A percentile compares a stretch with the other conserved stretches of the same genome.
Evolutionary conservation across 2,888 invertebrate genomes (phyloP).

Genomic region (Trissolcus brochymenae): DNA sequence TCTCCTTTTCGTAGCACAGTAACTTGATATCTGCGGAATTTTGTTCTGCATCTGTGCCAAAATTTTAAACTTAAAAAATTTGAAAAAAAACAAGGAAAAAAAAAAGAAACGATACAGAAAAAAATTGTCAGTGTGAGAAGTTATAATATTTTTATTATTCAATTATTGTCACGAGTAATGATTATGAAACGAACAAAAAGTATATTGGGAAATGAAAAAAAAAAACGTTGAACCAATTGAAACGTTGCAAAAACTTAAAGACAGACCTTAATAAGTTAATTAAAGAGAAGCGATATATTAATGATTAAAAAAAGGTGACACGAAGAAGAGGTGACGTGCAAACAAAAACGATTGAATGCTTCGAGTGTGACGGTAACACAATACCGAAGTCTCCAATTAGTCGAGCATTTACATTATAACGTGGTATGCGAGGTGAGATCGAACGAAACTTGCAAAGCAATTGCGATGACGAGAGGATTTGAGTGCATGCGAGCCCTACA

Average conservation of each 20-base stretch:
- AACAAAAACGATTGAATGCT: conserved; percentile 62
- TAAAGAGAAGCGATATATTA: conserved; percentile 57
- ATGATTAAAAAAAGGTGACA: conserved; percentile 20
- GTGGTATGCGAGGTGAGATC: conserved; percentile 63
- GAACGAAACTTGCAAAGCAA: conserved; percentile 61
- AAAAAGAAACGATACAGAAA: not conserved
- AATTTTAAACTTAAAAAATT: conserved; percentile 6
- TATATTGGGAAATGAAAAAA: not conserved
- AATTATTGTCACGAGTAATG: not conserved
- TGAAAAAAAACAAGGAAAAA: not conserved
- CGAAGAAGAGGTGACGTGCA: conserved; percentile 64
- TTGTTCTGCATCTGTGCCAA: conserved; percentile 5
- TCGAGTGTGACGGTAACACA: conserved; percentile 66
- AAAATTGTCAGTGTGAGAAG: not conserved
- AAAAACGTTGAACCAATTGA: conserved; percentile 11
- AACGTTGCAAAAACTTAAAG: conserved; percentile 30
- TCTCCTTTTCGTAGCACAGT: conserved; percentile 17
- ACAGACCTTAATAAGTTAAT: conserved; percentile 70
- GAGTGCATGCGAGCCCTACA: conserved; percentile 46
- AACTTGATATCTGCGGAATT: conserved; percentile 19
- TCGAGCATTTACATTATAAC: conserved; percentile 74
- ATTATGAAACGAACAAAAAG: not conserved
- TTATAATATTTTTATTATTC: not conserved
- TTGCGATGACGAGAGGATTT: conserved; percentile 51
- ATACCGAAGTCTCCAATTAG: conserved; percentile 73